phyloP scores from a whole-genome alignment of 2,113 vertebrate genomes.

The Cryptotis parvus region DNA sequence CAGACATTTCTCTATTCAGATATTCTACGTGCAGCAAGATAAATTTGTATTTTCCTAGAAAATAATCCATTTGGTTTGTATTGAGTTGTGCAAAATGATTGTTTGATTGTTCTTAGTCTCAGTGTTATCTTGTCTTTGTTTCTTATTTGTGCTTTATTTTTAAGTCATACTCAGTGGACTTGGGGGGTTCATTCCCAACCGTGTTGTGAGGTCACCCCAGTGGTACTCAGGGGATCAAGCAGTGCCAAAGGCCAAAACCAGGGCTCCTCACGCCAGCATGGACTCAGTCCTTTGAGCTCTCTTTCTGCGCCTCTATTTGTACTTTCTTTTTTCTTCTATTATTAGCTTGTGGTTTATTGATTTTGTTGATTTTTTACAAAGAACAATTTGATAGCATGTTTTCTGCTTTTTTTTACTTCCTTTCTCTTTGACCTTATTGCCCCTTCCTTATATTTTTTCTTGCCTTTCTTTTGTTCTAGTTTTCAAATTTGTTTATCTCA shows the following conservation, averaged over 20 bases:
- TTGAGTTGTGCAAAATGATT: neutral
- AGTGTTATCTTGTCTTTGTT: slow-evolving; percentile 14
- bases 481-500: slow-evolving; percentile 21
- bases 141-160: slow-evolving; percentile 10
- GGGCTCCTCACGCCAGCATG: no score
- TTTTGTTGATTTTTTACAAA: no score
- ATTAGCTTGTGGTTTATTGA: slow-evolving; percentile 34
- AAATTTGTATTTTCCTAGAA: slow-evolving; percentile 24
- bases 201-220: no score
- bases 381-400: no score
- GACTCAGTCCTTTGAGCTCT: no score
- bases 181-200: no score
- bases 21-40: neutral
- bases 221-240: no score
- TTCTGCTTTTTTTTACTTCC: neutral
- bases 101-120: neutral
- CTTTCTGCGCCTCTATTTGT: no score
- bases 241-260: no score
- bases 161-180: no score
- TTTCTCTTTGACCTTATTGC: neutral
- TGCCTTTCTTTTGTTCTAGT: neutral
- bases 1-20: neutral
- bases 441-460: neutral
- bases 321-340: neutral
- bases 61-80: slow-evolving; percentile 22